Percentiles rank a stretch among this genome's conserved stretches.
Conservation (phyloP, 2,888 invertebrate genomes). For the Sepiola atlantica region DNA sequence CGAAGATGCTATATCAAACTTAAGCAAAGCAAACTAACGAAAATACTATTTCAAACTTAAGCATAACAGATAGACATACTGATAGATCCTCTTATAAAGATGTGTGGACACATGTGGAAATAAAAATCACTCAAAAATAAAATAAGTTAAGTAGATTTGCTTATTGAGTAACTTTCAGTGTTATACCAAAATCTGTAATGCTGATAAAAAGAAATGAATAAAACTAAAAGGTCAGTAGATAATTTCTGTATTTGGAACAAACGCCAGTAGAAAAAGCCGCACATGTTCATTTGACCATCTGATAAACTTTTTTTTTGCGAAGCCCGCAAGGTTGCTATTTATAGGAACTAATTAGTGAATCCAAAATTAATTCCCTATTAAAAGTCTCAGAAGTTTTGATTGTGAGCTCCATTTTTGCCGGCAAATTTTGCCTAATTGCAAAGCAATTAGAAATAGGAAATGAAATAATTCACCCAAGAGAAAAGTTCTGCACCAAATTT, state of each 20-base stretch:
- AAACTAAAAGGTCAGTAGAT: not conserved
- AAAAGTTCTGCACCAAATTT: not conserved
- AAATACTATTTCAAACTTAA: no score
- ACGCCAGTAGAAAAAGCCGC: not conserved
- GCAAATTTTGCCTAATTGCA: not conserved
- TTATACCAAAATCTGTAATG: no score
- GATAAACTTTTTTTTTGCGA: not conserved
- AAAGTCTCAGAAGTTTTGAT: not conserved
- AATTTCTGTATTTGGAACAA: not conserved
- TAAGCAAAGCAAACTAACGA: no score
- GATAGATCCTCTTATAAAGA: not conserved
- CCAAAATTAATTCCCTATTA: not conserved
- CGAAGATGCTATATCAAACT: no score
- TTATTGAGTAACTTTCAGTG: no score
- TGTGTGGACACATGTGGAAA: not conserved
- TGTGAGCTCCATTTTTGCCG: not conserved
- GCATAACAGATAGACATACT: no score
- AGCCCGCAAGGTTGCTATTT: not conserved
- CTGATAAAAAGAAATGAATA: no score
- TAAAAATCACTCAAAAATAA: not conserved
- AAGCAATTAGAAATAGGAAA: not conserved
- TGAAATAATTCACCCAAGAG: not conserved
- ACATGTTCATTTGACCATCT: not conserved
- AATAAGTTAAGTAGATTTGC: no score
- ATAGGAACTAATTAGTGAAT: slow-evolving; percentile 9